Conservation (phyloP, 2,113 vertebrate genomes). For the Pycnonotus jocosus region DNA sequence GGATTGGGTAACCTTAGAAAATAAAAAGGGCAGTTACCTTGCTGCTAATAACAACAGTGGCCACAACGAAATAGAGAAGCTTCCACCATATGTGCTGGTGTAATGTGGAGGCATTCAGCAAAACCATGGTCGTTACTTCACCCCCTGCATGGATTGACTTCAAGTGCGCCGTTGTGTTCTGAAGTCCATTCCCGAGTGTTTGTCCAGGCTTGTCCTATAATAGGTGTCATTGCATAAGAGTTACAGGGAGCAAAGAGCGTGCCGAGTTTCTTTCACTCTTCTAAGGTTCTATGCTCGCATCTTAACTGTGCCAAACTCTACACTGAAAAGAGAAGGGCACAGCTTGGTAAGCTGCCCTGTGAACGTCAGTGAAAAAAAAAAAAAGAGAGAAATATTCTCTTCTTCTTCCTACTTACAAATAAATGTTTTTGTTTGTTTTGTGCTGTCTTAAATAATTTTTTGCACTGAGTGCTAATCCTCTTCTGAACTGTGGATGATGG, state of each 20-base stretch:
- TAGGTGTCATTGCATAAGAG: conserved; percentile 4
- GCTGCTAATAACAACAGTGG: neutral
- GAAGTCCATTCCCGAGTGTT: neutral
- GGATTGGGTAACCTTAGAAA: neutral
- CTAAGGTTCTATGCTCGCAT: neutral
- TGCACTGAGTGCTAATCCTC: neutral
- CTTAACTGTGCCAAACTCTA: neutral
- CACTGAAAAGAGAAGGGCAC: neutral
- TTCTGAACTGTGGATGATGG: neutral
- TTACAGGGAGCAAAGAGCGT: neutral
- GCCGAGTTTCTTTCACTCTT: neutral
- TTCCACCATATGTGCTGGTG: neutral
- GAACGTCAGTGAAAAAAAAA: accelerated
- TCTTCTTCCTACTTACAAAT: neutral
- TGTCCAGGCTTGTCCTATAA: conserved; percentile 31
- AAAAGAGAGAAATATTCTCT: neutral
- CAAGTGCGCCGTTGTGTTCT: neutral
- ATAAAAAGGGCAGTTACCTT: neutral
- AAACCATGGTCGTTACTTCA: neutral
- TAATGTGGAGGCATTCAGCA: neutral
- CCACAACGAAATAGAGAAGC: neutral
- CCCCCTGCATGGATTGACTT: neutral
- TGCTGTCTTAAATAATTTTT: neutral
- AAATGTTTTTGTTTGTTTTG: neutral
- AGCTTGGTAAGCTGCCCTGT: neutral